Evolutionary conservation across 1,140 invertebrate genomes (phyloP), one percentile per base, ranked within the genome.

Genomic region (Drosophila santomea): DNA sequence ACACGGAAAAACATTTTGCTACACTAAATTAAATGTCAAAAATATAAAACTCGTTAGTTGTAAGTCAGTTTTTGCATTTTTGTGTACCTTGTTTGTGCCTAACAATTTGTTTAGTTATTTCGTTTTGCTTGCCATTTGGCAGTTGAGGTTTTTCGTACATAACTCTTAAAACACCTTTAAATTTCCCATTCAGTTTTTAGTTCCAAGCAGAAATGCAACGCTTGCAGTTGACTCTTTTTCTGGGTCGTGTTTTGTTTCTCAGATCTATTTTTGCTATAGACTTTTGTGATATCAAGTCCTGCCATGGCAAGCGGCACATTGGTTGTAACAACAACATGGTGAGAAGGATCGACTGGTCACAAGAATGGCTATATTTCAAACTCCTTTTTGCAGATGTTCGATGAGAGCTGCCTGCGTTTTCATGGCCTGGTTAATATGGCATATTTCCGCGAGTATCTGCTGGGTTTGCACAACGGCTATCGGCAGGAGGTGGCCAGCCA

Each of bases 281-380:
- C 23, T 84, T 84, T 36, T 89, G 84, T 44, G 45, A 61, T 14
- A 59, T 90, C 10, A 11, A 48, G 0, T 55, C 60, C 3, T 88
- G 84, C 17, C 25, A 57, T 7, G 73, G 32, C 7, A 39, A 41
- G 2, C 8, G 2, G 0, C 84, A 89, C 44, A 51, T 89, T 7
- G 84, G 80, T 0, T 89, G 85, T n/a, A 45, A 78, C 6, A 89
- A 89, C 41, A 59, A 32, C 25, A 43, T 80, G 85, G 85, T 89
- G 43, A 78, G 69, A 7, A 14, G 11, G 12, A 3, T 14, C 3
- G 12, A 39, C 12, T 15, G 5, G 6, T 1, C 8, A 2, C 8
- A 14, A 11, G 4, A 15, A 3, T 20, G 20, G 20, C 20, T 20
- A 20, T 2, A 14, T 14, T 39, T n/a, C 4, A 20, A 17, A 10